Conservation (phyloP, 2,797 vertebrate genomes). For the Coendou prehensilis region DNA sequence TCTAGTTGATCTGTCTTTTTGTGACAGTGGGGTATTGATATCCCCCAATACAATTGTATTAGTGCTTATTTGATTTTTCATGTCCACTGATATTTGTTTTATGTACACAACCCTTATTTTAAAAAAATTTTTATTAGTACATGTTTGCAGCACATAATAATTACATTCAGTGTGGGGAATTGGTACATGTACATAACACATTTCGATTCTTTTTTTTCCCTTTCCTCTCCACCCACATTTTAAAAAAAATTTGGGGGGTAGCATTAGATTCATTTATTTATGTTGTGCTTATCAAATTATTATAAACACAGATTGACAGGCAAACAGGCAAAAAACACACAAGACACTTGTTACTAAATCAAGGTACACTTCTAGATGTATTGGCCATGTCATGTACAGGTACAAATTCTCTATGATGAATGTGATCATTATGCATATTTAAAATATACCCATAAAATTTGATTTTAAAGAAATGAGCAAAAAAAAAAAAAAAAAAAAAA, state of each 20-base stretch:
- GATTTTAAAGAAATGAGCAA: not conserved
- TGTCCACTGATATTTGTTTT: no score
- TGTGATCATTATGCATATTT: no score
- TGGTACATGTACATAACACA: not conserved
- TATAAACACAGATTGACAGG: not conserved
- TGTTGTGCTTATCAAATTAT: not conserved
- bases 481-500: not conserved
- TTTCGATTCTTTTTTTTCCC: not conserved
- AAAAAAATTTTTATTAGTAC: not conserved
- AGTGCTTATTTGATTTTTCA: no score
- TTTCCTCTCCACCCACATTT: not conserved
- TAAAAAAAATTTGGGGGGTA: not conserved
- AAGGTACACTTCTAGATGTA: not conserved
- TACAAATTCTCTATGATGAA: not conserved
- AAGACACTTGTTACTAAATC: not conserved
- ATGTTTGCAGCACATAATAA: not conserved
- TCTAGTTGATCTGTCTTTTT: no score
- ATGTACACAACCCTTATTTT: not conserved
- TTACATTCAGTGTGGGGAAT: not conserved
- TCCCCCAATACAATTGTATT: no score
- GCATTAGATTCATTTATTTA: not conserved
- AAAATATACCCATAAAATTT: not conserved
- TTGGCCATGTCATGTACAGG: not conserved
- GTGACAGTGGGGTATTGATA: no score
- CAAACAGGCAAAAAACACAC: not conserved